These are phyloP conservation scores for Hypotaenidia okinawae DNA, from an alignment of 2,797 vertebrate species.

Conservation along the genomic window DNA sequence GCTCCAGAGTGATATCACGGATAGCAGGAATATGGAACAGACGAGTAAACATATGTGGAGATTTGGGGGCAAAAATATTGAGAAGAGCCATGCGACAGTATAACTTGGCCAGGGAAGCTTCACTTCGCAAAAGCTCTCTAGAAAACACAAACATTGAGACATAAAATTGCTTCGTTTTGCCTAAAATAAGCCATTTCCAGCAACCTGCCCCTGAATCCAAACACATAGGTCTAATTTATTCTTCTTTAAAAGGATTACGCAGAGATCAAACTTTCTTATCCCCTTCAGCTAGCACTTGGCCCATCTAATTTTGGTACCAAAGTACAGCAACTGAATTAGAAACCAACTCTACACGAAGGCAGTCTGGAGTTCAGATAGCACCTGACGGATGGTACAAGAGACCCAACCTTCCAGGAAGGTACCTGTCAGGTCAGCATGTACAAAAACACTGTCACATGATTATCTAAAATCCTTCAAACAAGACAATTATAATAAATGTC, in stretches of 20 bases:
- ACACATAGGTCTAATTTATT: neutral
- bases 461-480: neutral
- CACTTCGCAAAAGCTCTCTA: slow-evolving; percentile 94
- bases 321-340: neutral
- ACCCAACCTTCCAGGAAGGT: neutral
- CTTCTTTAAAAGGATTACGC: neutral
- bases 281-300: neutral
- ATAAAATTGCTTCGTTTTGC: neutral
- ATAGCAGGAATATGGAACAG: slow-evolving; percentile 97
- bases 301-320: neutral
- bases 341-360: neutral
- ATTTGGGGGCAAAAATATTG: slow-evolving; percentile 96
- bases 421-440: neutral
- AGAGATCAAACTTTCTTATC: neutral
- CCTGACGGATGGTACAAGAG: neutral
- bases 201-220: neutral
- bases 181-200: neutral
- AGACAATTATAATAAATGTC: neutral
- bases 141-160: neutral
- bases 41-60: slow-evolving; percentile 93
- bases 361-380: neutral
- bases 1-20: slow-evolving; percentile 96
- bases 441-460: neutral
- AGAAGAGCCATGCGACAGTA: slow-evolving; percentile 98
- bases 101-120: slow-evolving; percentile 90